These are phyloP conservation scores for Apogon hyalosoma DNA, from an alignment of 2,797 vertebrate genomes.

Conservation along the genomic window DNA sequence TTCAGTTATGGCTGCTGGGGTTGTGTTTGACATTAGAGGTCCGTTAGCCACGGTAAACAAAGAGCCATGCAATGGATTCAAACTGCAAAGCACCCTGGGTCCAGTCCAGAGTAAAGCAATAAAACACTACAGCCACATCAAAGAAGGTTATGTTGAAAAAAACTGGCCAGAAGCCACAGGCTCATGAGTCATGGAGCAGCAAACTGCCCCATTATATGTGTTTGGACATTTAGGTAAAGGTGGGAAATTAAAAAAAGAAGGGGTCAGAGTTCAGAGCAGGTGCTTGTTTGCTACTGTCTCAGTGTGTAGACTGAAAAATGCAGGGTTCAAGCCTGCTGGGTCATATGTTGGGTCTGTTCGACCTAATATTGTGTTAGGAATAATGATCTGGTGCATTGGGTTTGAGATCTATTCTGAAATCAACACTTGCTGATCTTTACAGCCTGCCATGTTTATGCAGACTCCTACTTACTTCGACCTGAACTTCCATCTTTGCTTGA, in stretches of 20 bases:
- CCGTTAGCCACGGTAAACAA: constrained; percentile 72
- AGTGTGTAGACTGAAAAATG: too few species aligned
- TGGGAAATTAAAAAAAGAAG: background rate
- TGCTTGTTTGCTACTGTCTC: background rate
- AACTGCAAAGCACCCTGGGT: constrained; percentile 43
- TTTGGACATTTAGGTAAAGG: constrained; percentile 24
- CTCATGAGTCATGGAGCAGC: constrained; percentile 31
- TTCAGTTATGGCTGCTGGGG: background rate
- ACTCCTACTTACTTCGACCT: too few species aligned
- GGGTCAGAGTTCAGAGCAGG: background rate
- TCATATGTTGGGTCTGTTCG: too few species aligned
- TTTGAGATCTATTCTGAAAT: too few species aligned
- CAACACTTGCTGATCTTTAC: too few species aligned
- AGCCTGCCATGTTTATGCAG: too few species aligned
- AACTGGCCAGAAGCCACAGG: constrained; percentile 2
- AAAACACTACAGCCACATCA: background rate
- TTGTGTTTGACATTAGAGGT: constrained; percentile 19
- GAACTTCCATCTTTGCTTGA: too few species aligned
- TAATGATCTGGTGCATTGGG: too few species aligned
- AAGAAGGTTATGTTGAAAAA: background rate
- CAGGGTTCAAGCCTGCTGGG: too few species aligned
- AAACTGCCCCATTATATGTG: constrained; percentile 4
- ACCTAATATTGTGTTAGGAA: too few species aligned
- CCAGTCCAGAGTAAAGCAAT: constrained; percentile 7
- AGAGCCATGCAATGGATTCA: constrained; percentile 68